Base-by-base conservation (phyloP, 1,140 invertebrate species). In the Macrostomum lignano region DNA sequence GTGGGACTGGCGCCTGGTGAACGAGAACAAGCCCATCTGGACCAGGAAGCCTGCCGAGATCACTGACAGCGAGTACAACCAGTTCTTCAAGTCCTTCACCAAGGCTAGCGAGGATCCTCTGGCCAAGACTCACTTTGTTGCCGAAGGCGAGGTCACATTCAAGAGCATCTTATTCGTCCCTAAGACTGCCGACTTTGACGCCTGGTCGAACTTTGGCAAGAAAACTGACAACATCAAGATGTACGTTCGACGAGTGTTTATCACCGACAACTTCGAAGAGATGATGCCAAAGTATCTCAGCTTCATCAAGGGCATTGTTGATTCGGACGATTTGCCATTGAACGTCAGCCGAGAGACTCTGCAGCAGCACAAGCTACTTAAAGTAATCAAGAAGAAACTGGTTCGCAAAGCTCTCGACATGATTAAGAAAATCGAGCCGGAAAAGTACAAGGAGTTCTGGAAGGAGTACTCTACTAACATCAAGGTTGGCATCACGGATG, bases 381-480 rank as follows among this genome's bases (percentile, higher is more conserved):
- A 98, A 60, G 77, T 75, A 24, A 98, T 98, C 46, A 91, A 88
- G 61, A 98, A 98, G 63, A 98, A 96, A 52, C 61, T 98, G 17
- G 73, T 98, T 2, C 67, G 88, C 25, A 98, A 98, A 55, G 77
- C 79, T 1, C 60, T 91, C 22, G 91, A 93, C 48, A 94, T 93
- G 84, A 69, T 94, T 24, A 94, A 94, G 62, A 96, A 96, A 58
- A 69, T 98, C 22, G 66, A 72, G 28, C 71, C 74, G 33, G 77
- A 79, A 34, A 72, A 82, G 17, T 93, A 79, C 49, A 68, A 75
- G 2, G 70, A 72, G 42, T 96, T 98, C 67, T 96, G 86, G 84
- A 88, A 91, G 48, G 88, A 96, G 57, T 98, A 82, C 60, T 36
- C 17, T 44, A 43, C 23, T 47, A 73, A 70, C 57, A 74, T 88